Conservation (phyloP, 2,797 vertebrate species). For the Gymnothorax reevesii region DNA sequence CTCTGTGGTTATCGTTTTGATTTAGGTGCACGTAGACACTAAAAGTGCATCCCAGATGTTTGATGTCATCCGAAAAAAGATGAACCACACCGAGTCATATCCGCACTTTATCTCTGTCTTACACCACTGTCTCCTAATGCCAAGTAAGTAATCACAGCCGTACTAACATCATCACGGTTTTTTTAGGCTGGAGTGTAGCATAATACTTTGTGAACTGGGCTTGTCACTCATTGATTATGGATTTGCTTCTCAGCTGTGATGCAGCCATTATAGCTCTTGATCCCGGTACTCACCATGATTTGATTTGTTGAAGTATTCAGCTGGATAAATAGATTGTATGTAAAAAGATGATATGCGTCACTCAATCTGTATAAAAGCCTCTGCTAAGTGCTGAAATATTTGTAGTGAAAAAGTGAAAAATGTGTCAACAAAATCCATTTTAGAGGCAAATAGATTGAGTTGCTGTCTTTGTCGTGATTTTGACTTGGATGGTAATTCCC, state of each 20-base stretch:
- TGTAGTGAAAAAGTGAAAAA: background rate
- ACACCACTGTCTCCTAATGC: constrained; percentile 98
- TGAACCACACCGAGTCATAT: constrained; percentile 94
- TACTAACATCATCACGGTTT: background rate
- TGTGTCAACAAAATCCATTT: background rate
- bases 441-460: background rate
- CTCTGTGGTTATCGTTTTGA: background rate
- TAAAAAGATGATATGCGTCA: background rate
- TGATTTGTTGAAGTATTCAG: background rate
- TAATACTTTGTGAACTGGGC: background rate
- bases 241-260: background rate
- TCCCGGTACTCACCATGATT: background rate
- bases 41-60: constrained; percentile 98
- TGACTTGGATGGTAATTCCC: background rate
- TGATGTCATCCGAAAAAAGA: constrained; percentile 92
- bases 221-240: background rate
- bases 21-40: constrained; percentile 93
- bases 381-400: background rate
- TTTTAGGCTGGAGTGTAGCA: background rate
- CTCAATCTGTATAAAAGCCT: background rate
- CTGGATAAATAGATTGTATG: background rate
- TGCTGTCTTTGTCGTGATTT: background rate
- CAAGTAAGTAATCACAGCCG: constrained; percentile 79
- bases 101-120: constrained; percentile 98
- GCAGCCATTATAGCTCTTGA: background rate